Evolutionary conservation across 1,140 invertebrate species (phyloP).

Genomic region (Cataglyphis hispanica): DNA sequence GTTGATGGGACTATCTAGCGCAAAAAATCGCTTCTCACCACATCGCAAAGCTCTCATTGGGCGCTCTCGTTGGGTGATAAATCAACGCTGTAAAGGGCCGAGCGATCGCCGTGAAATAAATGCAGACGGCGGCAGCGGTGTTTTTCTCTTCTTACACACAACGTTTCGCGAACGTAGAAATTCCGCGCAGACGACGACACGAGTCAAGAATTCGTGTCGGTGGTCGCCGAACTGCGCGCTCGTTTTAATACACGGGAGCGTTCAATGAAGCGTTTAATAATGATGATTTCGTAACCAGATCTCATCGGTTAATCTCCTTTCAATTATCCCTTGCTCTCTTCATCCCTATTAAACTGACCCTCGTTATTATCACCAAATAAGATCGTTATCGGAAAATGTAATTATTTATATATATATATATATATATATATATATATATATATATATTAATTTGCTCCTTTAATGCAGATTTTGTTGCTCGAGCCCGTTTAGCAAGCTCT

Average conservation of each 20-base stretch:
- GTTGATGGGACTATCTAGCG: slow-evolving; percentile 32
- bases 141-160: slow-evolving; percentile 30
- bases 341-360: neutral
- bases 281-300: slow-evolving; percentile 68
- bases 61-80: slow-evolving; percentile 15
- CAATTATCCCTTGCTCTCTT: slow-evolving; percentile 8
- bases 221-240: slow-evolving; percentile 15
- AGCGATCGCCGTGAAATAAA: slow-evolving; percentile 57
- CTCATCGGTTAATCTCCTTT: slow-evolving; percentile 17
- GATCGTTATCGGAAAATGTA: too few relatives aligned
- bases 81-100: slow-evolving; percentile 45
- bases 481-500: too few relatives aligned
- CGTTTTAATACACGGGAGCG: slow-evolving; percentile 58
- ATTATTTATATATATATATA: neutral
- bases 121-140: slow-evolving; percentile 12
- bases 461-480: slow-evolving; percentile 62
- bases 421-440: neutral
- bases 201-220: slow-evolving; percentile 54
- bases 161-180: slow-evolving; percentile 53
- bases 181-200: slow-evolving; percentile 48
- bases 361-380: slow-evolving; percentile 14
- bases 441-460: slow-evolving; percentile 50
- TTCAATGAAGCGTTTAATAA: slow-evolving; percentile 75
- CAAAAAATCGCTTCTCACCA: slow-evolving; percentile 55
- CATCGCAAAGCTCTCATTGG: slow-evolving; percentile 38